Evolutionary conservation across 2,113 vertebrate genomes (phyloP).

Genomic region (Xenopus laevis): DNA sequence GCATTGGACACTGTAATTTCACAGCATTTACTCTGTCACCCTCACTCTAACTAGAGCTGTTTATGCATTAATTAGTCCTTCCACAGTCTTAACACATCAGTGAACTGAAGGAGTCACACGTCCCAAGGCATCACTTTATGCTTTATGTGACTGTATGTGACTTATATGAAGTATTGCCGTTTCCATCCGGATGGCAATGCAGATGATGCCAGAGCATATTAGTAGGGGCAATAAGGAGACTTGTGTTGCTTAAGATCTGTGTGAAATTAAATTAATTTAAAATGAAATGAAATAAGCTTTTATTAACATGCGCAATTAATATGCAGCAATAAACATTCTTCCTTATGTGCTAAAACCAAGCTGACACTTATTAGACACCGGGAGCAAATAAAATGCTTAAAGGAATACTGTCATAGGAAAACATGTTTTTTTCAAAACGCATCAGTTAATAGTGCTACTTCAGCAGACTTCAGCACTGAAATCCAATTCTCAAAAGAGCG

Average conservation of each 20-base stretch:
- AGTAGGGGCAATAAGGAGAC: slow-evolving; percentile 56
- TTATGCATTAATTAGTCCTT: slow-evolving; percentile 62
- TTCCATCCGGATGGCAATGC: slow-evolving; percentile 54
- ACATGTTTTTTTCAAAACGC: too few species aligned
- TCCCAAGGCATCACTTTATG: slow-evolving; percentile 53
- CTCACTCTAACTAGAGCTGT: slow-evolving; percentile 52
- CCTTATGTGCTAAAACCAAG: neutral
- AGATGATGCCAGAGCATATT: slow-evolving; percentile 57
- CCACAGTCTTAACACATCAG: slow-evolving; percentile 57
- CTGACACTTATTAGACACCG: too few species aligned
- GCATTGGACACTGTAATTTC: slow-evolving; percentile 36
- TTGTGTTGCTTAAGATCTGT: slow-evolving; percentile 56
- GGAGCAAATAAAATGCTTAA: too few species aligned
- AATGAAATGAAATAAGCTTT: slow-evolving; percentile 18
- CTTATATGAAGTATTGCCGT: slow-evolving; percentile 51
- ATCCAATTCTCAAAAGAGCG: too few species aligned
- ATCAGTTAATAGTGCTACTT: too few species aligned
- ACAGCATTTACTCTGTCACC: slow-evolving; percentile 44
- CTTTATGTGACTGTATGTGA: slow-evolving; percentile 59
- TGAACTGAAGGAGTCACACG: slow-evolving; percentile 52
- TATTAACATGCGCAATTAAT: slow-evolving; percentile 20
- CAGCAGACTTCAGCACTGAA: too few species aligned
- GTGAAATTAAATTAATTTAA: too few species aligned
- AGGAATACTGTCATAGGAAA: too few species aligned
- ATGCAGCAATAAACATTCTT: slow-evolving; percentile 35